Percentiles rank a stretch among this genome's conserved stretches.
phyloP scores from a whole-genome alignment of 2,113 vertebrate species.

The Lichenostomus cassidix region DNA sequence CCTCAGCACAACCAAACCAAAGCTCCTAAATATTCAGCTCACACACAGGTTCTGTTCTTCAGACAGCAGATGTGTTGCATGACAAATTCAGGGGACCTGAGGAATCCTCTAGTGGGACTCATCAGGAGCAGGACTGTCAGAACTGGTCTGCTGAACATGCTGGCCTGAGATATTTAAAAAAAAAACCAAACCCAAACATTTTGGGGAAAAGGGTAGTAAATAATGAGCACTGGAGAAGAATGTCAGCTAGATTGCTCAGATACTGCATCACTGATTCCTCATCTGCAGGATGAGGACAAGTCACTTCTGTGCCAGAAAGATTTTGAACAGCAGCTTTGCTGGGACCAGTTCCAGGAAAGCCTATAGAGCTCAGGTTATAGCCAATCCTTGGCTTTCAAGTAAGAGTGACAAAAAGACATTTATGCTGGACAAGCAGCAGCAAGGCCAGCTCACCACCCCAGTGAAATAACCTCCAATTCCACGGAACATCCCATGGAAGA shows the following conservation, averaged over 20 bases:
- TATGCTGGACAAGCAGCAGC: background rate
- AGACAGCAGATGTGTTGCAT: conserved; percentile 55
- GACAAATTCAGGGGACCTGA: conserved; percentile 45
- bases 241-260: background rate
- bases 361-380: background rate
- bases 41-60: conserved; percentile 30
- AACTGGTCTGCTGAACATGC: conserved; percentile 5
- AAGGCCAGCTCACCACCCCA: background rate
- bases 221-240: background rate
- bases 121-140: conserved; percentile 40
- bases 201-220: background rate
- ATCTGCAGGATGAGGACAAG: background rate
- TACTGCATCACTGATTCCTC: background rate
- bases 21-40: conserved; percentile 58
- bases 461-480: background rate
- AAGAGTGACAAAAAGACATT: background rate
- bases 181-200: background rate
- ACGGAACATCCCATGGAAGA: background rate
- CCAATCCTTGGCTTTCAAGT: background rate
- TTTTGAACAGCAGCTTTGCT: conserved; percentile 3
- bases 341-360: background rate
- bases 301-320: background rate
- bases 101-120: conserved; percentile 42
- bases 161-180: background rate
- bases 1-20: background rate